Percentiles rank a stretch among this genome's conserved stretches.
Evolutionary conservation across 2,888 invertebrate species (phyloP).

Genomic region (Caenorhabditis sinica): DNA sequence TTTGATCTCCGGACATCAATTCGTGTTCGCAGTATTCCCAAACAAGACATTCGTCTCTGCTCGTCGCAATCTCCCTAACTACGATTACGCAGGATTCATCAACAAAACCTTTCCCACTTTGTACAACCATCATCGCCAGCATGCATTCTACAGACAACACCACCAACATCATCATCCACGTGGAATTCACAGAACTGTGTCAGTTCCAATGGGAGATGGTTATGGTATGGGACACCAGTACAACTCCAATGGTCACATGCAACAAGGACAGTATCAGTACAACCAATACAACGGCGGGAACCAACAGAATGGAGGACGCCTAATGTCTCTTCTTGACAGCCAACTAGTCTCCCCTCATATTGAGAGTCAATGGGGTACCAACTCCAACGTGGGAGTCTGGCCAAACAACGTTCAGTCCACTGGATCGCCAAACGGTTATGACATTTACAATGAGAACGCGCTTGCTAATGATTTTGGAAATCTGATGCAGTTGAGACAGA

Average conservation of each 20-base stretch:
- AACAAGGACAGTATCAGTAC: neutral
- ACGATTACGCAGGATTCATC: slow-evolving; percentile 81
- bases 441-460: neutral
- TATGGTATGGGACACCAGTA: slow-evolving; percentile 1
- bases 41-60: slow-evolving; percentile 81
- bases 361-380: neutral
- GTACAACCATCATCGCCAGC: neutral
- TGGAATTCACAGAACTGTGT: neutral
- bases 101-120: slow-evolving; percentile 64
- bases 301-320: neutral
- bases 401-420: neutral
- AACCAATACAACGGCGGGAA: neutral
- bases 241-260: neutral
- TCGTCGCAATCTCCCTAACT: slow-evolving; percentile 81
- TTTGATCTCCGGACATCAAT: slow-evolving; percentile 79
- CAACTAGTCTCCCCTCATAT: neutral
- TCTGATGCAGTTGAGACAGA: neutral
- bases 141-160: neutral
- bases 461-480: slow-evolving; percentile 11
- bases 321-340: neutral
- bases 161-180: slow-evolving; percentile 5
- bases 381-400: neutral
- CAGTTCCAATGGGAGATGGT: slow-evolving; percentile 16
- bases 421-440: neutral
- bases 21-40: slow-evolving; percentile 83